phyloP scores from a whole-genome alignment of 1,140 invertebrate genomes.

The Scaptomyza graminum region DNA sequence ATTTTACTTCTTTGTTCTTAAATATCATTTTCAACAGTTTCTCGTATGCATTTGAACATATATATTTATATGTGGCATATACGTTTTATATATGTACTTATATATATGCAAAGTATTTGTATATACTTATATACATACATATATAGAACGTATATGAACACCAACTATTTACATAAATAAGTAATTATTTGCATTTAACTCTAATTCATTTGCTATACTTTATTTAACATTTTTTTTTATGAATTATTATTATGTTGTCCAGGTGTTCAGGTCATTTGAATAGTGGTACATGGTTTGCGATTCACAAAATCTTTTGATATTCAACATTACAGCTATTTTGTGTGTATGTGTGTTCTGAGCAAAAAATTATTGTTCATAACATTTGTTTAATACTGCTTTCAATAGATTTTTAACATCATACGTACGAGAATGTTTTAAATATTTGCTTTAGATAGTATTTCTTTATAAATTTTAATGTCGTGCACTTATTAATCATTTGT shows the following conservation, averaged over 20 bases:
- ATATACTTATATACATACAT: slow-evolving; percentile 27
- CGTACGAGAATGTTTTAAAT: slow-evolving; percentile 49
- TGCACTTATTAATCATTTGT: slow-evolving; percentile 38
- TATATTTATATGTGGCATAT: slow-evolving; percentile 23
- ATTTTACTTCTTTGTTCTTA: slow-evolving; percentile 37
- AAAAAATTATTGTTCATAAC: slow-evolving; percentile 39
- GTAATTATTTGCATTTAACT: slow-evolving; percentile 38
- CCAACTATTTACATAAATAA: slow-evolving; percentile 73
- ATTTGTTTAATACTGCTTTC: slow-evolving; percentile 39
- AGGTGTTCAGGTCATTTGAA: slow-evolving; percentile 45
- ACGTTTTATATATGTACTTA: slow-evolving; percentile 24
- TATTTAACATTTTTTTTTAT: slow-evolving; percentile 30
- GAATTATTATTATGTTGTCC: slow-evolving; percentile 18
- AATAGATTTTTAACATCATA: slow-evolving; percentile 40
- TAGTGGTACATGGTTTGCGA: slow-evolving; percentile 47
- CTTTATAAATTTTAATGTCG: slow-evolving; percentile 44
- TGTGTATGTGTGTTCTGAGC: slow-evolving; percentile 21
- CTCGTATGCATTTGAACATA: slow-evolving; percentile 46
- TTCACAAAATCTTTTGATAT: slow-evolving; percentile 22
- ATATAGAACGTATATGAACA: slow-evolving; percentile 61
- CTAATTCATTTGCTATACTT: slow-evolving; percentile 21
- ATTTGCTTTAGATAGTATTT: slow-evolving; percentile 56
- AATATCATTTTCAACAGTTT: slow-evolving; percentile 45
- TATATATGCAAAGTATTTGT: no score
- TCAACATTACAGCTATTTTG: slow-evolving; percentile 28